Percentiles rank a stretch among this genome's conserved stretches.
phyloP scores from a whole-genome alignment of 1,140 invertebrate species.

The Lasioglossum baleicum region DNA sequence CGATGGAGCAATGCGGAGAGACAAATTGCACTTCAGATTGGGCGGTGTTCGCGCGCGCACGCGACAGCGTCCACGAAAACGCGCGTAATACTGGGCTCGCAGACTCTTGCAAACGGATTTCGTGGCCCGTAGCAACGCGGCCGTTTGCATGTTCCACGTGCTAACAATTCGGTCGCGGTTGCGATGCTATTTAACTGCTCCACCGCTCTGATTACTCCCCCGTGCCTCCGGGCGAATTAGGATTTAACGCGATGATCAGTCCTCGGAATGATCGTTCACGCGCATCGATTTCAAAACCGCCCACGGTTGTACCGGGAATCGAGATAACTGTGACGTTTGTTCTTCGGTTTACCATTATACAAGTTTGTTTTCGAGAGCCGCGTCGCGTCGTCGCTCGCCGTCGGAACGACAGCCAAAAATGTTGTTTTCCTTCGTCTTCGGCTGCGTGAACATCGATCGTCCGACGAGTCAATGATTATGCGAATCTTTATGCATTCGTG shows the following conservation, averaged over 20 bases:
- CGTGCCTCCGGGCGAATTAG: conserved; percentile 62
- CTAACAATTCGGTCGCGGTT: conserved; percentile 75
- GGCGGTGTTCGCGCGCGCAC: neutral
- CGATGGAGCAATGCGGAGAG: conserved; percentile 23
- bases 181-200: conserved; percentile 74
- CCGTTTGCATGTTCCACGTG: conserved; percentile 71
- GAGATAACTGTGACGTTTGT: conserved; percentile 38
- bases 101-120: conserved; percentile 66
- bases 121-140: conserved; percentile 64
- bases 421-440: neutral
- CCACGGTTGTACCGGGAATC: conserved; percentile 49
- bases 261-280: conserved; percentile 65
- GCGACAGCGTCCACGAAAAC: conserved; percentile 54
- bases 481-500: too few relatives aligned
- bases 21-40: conserved; percentile 40
- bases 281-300: conserved; percentile 60
- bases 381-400: neutral
- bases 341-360: conserved; percentile 39
- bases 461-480: too few relatives aligned
- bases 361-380: conserved; percentile 12
- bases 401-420: neutral
- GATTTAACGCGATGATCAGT: conserved; percentile 73
- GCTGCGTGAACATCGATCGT: too few relatives aligned
- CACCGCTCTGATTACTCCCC: conserved; percentile 72
- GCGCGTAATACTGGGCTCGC: conserved; percentile 57